Evolutionary conservation across 2,888 invertebrate genomes (phyloP), one percentile per base, ranked within the genome.

Genomic region (Epinotia bilunana): DNA sequence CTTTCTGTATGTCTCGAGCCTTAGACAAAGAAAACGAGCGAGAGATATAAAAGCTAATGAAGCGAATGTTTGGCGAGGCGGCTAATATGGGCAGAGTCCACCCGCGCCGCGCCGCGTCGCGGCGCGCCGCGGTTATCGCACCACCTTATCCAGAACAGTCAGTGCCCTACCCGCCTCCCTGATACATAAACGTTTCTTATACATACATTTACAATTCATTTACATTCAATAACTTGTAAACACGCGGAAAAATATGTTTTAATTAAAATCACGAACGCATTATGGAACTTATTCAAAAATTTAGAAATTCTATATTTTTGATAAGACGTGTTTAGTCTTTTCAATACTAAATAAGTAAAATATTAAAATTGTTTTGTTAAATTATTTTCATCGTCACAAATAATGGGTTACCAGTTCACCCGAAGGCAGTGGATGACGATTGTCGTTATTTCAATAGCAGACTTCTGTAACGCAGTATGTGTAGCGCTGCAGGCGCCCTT

Each of bases 401-500:
- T 58, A 87, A 96, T 95, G 95, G 94, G 94, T 88, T 92, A 95
- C 28, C 94, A 95, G 79, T 97, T 97, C 85, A 95, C 96, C 0
- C 95, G 94, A 84, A 93, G 97, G 83, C 97, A 98, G 91, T 97
- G 97, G 96, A 89, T 96, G 81, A 97, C 97, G 1, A 94, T 97
- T 62, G 92, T 97, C 57, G 96, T 97, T 65, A 97, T 98, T 86
- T 96, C 97, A 43, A 95, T 97, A 78, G 97, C 97, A 18, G 97
- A 98, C 90, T 97, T 98, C 89, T 97, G 97, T 83, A 97, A 97
- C 86, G 97, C 97, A 3, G 95, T 97, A 78, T 97, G 97, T 88
- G 97, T 98, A 1, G 97, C 97, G 0, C 89, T 98, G 2, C 97
- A 98, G 85, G 97, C 98, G 2, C 97, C 98, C 0, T 98, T 98